Evolutionary conservation across 2,113 vertebrate genomes (phyloP), one percentile per base, ranked within the genome.

Genomic region (Chaetops frenatus): DNA sequence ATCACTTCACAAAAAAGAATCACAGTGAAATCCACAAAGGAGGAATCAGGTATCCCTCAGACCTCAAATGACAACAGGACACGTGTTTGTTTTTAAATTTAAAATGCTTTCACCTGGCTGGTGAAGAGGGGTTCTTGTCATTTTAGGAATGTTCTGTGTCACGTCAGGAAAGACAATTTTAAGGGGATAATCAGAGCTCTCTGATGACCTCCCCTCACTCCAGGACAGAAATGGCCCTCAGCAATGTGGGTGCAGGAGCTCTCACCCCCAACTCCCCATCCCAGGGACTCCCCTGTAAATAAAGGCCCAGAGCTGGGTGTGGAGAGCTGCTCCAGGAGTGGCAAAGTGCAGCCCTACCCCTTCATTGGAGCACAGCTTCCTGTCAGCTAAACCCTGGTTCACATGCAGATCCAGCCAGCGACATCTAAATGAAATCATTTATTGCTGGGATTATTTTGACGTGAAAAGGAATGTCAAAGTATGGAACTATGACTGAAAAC

Each of bases 381-480:
- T 94, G 87, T 35, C 90, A 67, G 44, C 85, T 56, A 58, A 47
- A 61, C 38, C 35, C 84, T 33, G 10, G 54, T 74, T 73, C 94
- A 83, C 15, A 80, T 66, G 96, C 93, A 94, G 74, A 95, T 94
- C 38, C 35, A 36, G 79, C 19, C 15, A 21, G 58, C 93, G 90
- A 81, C 73, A 57, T 47, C 89, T 88, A 51, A 88, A 95, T 67
- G 71, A 73, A 92, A 94, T 79, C 76, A 77, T 40, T 94, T 74
- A 93, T 91, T 58, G 65, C 92, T 45, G 83, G 14, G 2, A 94
- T 95, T 92, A 94, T 92, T 89, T 71, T 65, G 27, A 60, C 80
- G 29, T 74, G 77, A 83, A 94, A 95, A 90, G 92, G 33, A 91
- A 90, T 28, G 91, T 72, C 94, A 80, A 42, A 72, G 66, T 62